These are phyloP conservation scores for Pseudeuparius sepicola DNA, from an alignment of 2,888 invertebrate species.

Conservation along the genomic window DNA sequence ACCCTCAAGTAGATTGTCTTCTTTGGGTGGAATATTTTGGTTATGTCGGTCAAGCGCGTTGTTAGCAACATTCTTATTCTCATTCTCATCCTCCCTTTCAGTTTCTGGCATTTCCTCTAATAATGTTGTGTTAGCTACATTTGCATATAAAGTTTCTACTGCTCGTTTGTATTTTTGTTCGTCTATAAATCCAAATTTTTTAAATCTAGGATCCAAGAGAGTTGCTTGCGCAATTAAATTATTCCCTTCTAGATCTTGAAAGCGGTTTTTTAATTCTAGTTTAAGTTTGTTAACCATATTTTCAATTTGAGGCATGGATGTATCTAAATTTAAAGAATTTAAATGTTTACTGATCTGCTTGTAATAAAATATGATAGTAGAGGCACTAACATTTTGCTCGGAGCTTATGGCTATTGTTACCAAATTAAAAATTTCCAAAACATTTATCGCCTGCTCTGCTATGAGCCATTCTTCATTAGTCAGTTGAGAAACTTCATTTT, in stretches of 20 bases:
- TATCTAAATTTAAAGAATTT: conserved; percentile 13
- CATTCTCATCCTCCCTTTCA: too few relatives aligned
- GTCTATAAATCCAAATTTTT: conserved; percentile 17
- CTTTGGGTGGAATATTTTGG: conserved; percentile 9
- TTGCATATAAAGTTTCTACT: conserved; percentile 14
- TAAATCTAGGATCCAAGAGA: conserved; percentile 18
- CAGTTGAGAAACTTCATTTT: conserved; percentile 8
- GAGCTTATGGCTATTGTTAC: conserved; percentile 16
- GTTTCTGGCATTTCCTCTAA: conserved; percentile 7
- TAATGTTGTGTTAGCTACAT: conserved; percentile 15
- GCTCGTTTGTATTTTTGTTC: conserved; percentile 12
- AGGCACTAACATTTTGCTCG: conserved; percentile 15
- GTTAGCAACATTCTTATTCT: too few relatives aligned
- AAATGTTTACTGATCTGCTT: conserved; percentile 16
- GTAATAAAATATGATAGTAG: conserved; percentile 17
- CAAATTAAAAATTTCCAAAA: conserved; percentile 16
- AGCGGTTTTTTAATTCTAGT: conserved; percentile 12
- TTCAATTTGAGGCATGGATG: conserved; percentile 15
- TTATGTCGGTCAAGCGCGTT: background rate
- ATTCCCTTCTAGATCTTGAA: conserved; percentile 14
- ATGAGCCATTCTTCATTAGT: conserved; percentile 16
- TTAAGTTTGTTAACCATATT: conserved; percentile 15
- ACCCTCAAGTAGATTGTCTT: conserved; percentile 10
- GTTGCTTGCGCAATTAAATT: conserved; percentile 16
- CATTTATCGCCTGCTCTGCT: conserved; percentile 16